Percentiles rank a stretch among this genome's conserved stretches.
phyloP scores from a whole-genome alignment of 2,888 invertebrate genomes.

The Troides oblongomaculatus region DNA sequence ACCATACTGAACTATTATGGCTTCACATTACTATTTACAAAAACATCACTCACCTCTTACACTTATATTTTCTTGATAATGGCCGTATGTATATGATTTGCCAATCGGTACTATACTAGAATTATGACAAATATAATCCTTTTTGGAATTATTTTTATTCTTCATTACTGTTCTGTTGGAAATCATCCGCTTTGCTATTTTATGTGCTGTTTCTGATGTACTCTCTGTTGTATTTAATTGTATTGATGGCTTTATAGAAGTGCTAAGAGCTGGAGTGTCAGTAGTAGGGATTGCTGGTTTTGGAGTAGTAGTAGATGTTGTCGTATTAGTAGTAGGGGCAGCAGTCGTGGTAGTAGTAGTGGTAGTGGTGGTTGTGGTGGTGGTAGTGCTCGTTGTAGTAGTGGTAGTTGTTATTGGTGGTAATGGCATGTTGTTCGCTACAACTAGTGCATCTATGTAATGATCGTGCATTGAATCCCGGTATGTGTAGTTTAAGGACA shows the following conservation, averaged over 20 bases:
- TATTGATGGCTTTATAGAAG: constrained; percentile 32
- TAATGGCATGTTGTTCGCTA: constrained; percentile 84
- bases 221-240: constrained; percentile 29
- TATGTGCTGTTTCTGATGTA: constrained; percentile 39
- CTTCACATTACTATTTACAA: neutral
- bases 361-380: constrained; percentile 67
- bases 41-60: constrained; percentile 82
- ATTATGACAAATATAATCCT: constrained; percentile 57
- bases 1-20: neutral
- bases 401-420: constrained; percentile 76
- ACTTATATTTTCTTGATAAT: constrained; percentile 82
- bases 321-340: constrained; percentile 55
- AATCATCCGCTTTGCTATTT: constrained; percentile 46
- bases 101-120: constrained; percentile 83
- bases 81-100: constrained; percentile 85
- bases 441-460: constrained; percentile 84
- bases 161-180: constrained; percentile 45
- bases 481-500: constrained; percentile 83
- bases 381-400: constrained; percentile 68
- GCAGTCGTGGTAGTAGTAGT: constrained; percentile 69
- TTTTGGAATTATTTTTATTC: constrained; percentile 36
- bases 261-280: constrained; percentile 43
- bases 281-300: constrained; percentile 43
- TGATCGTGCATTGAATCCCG: constrained; percentile 80
- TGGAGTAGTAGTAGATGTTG: constrained; percentile 51